These are phyloP conservation scores for Myripristis murdjan DNA, from an alignment of 2,797 vertebrate species.

Conservation along the genomic window DNA sequence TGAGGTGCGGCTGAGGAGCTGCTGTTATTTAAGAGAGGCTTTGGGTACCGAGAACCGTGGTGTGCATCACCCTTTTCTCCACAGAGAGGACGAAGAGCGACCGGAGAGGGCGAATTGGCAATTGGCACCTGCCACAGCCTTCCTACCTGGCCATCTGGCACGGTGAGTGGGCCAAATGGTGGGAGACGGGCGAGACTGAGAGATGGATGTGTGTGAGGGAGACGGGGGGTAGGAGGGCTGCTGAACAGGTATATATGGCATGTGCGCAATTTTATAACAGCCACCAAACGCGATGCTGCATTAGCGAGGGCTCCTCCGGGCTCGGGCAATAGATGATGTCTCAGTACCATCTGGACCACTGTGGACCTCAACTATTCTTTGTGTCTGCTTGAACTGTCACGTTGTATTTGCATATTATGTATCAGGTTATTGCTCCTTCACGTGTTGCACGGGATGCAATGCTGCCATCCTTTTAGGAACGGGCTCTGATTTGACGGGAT, in stretches of 20 bases:
- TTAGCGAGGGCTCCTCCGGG: slow-evolving; percentile 48
- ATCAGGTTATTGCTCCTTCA: slow-evolving; percentile 53
- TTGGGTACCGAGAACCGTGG: slow-evolving; percentile 57
- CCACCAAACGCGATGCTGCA: slow-evolving; percentile 64
- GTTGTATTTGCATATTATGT: slow-evolving; percentile 29
- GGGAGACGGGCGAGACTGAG: slow-evolving; percentile 38
- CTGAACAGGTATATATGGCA: slow-evolving; percentile 61
- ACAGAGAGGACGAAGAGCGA: slow-evolving; percentile 55
- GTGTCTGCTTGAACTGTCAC: slow-evolving; percentile 74
- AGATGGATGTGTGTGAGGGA: slow-evolving; percentile 43
- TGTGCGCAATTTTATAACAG: slow-evolving; percentile 68
- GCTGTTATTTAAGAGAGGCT: slow-evolving; percentile 55
- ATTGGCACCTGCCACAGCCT: slow-evolving; percentile 75
- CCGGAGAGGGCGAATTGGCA: slow-evolving; percentile 66
- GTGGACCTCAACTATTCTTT: slow-evolving; percentile 68
- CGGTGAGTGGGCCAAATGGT: slow-evolving; percentile 80
- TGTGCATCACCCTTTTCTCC: slow-evolving; percentile 53
- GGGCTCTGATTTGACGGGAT: slow-evolving; percentile 38
- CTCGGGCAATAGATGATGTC: slow-evolving; percentile 21
- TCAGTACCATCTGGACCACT: slow-evolving; percentile 59
- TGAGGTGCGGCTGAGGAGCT: slow-evolving; percentile 82
- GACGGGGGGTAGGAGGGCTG: slow-evolving; percentile 17
- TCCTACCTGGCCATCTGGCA: slow-evolving; percentile 80
- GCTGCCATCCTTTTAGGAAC: background rate
- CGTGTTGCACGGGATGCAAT: slow-evolving; percentile 66